phyloP scores from a whole-genome alignment of 2,888 invertebrate species.

The Hirtodrosophila histrioides region DNA sequence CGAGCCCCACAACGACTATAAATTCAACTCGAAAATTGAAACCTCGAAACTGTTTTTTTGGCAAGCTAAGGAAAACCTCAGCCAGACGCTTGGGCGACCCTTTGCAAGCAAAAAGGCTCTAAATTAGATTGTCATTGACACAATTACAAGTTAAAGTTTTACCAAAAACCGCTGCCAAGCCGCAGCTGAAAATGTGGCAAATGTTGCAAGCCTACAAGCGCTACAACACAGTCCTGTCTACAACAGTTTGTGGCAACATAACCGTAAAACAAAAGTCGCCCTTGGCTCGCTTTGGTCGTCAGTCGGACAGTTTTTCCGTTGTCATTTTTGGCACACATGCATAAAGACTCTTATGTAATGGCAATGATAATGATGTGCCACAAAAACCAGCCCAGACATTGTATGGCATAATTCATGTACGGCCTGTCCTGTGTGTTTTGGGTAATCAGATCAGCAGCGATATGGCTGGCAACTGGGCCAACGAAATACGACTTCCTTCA shows the following conservation, averaged over 20 bases:
- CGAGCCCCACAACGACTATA: conserved; percentile 38
- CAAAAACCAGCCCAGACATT: conserved; percentile 28
- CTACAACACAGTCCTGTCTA: conserved; percentile 36
- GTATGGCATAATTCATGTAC: conserved; percentile 47
- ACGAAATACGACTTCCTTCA: conserved; percentile 43
- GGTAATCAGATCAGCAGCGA: conserved; percentile 65
- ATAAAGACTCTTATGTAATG: conserved; percentile 51
- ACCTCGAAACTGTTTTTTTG: conserved; percentile 30
- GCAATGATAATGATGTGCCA: conserved; percentile 68
- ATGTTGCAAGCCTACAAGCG: conserved; percentile 18
- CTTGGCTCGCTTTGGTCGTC: conserved; percentile 1
- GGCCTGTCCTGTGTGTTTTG: conserved; percentile 19
- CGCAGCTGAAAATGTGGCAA: conserved; percentile 29
- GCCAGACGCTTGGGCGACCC: conserved; percentile 15
- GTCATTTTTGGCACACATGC: conserved; percentile 45
- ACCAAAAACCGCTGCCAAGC: conserved; percentile 36
- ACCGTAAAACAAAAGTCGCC: conserved; percentile 44
- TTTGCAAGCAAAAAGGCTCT: conserved; percentile 23
- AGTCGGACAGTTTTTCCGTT: conserved; percentile 12
- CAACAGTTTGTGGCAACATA: conserved; percentile 55
- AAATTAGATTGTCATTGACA: conserved; percentile 68
- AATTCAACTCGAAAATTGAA: conserved; percentile 30
- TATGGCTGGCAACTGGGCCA: conserved; percentile 46
- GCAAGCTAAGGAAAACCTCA: conserved; percentile 41
- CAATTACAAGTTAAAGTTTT: conserved; percentile 56